Conservation (phyloP, 2,113 vertebrate species). For the Bombycilla garrulus region DNA sequence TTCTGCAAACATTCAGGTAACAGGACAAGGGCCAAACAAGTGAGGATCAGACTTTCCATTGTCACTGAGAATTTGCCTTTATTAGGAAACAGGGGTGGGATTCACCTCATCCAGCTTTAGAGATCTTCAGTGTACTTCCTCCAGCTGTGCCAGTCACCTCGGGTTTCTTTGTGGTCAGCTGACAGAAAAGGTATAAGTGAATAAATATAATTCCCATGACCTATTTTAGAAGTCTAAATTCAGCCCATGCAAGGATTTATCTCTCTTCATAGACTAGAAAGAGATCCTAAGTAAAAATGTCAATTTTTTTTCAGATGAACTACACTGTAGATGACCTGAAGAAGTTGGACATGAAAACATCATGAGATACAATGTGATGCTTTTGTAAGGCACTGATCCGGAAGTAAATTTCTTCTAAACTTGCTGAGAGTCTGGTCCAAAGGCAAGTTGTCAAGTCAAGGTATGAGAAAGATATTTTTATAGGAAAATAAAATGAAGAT, state of each 20-base stretch:
- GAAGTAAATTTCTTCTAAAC: neutral
- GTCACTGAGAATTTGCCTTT: neutral
- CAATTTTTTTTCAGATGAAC: neutral
- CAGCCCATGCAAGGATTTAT: neutral
- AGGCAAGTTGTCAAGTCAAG: neutral
- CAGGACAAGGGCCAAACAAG: neutral
- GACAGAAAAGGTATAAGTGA: neutral
- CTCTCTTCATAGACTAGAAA: neutral
- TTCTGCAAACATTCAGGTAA: neutral
- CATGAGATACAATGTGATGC: neutral
- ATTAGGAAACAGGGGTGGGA: neutral
- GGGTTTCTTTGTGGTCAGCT: constrained; percentile 1
- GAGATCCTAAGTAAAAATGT: neutral
- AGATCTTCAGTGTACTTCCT: neutral
- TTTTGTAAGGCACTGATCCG: neutral
- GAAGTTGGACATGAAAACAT: neutral
- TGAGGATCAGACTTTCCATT: neutral
- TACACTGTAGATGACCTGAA: neutral
- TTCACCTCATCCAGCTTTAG: neutral
- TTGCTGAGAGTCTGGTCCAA: neutral
- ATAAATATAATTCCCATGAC: constrained; percentile 7
- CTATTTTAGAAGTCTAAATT: constrained; percentile 46
- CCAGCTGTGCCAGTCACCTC: constrained; percentile 2
- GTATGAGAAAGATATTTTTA: neutral
- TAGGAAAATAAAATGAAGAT: neutral